Evolutionary conservation across 2,797 vertebrate genomes (phyloP), one percentile per base, ranked within the genome.

Genomic region (Sebastes cheni): DNA sequence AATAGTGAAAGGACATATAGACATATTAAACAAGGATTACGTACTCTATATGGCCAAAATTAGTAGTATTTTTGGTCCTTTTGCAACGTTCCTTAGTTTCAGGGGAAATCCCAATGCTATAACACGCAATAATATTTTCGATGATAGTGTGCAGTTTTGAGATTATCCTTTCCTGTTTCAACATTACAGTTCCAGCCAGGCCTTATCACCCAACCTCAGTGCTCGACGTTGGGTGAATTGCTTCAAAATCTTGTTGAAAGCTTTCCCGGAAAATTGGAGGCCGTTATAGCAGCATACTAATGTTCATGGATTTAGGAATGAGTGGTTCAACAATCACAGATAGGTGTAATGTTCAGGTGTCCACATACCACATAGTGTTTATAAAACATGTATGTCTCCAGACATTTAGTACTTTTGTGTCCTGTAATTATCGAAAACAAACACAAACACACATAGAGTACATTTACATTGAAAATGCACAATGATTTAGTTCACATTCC

Each of bases 361-460:
- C 34, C 34, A 10, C 52, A 68, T 20, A 68, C 25, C 11, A 62
- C 69, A 32, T 13, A 50, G 27, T 65, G 23, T 42, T 22, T 18
- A 30, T 30, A 20, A 34, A 72, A 29, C 32, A 52, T 56, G 50
- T 39, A 30, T 67, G 73, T 71, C 22, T 36, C 34, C 61, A 13
- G 54, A 34, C 27, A 8, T 54, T 58, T 72, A 42, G 10, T 39
- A 61, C 25, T 22, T 56, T 32, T 56, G 67, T 72, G 34, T 52
- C 7, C 68, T 60, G 14, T 50, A 56, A 32, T 23, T 34, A 20
- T 39, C 14, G 46, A 55, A 72, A 73, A 14, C 0, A 16, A 42
- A 42, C 39, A 42, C 81, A 83, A 72, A 85, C 71, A 86, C 77
- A 84, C 27, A 64, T 67, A 25, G 62, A 75, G 8, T 9, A 77